Evolutionary conservation across 2,113 vertebrate genomes (phyloP).

Genomic region (Hypanus sabinus): DNA sequence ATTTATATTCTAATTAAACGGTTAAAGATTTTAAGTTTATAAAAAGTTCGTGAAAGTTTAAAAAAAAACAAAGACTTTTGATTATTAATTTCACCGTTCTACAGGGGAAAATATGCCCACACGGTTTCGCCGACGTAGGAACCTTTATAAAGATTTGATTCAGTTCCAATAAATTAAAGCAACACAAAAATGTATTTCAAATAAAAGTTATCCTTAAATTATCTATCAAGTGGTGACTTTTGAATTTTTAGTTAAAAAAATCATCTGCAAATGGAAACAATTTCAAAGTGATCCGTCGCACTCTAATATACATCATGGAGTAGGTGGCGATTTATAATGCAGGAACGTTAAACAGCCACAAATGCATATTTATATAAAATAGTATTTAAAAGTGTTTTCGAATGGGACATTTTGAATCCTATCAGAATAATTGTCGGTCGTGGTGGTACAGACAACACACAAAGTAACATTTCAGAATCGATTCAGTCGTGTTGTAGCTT

Average conservation of each 20-base stretch:
- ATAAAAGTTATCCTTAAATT: neutral
- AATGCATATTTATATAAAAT: neutral
- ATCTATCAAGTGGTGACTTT: neutral
- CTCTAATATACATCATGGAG: neutral
- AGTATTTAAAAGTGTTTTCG: neutral
- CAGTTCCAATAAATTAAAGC: neutral
- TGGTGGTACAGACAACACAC: neutral
- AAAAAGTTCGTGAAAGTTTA: neutral
- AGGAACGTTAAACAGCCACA: neutral
- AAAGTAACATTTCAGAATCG: neutral
- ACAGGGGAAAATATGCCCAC: neutral
- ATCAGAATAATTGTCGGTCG: neutral
- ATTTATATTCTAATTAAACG: neutral
- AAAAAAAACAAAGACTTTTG: neutral
- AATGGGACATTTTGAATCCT: neutral
- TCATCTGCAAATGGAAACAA: neutral
- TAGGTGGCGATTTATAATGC: neutral
- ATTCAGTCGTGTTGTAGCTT: neutral
- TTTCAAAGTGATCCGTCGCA: neutral
- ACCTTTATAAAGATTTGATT: too few species aligned
- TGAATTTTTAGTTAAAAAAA: neutral
- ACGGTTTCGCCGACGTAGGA: neutral
- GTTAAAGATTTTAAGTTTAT: neutral
- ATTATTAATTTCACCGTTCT: neutral
- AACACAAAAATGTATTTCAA: neutral